Base-by-base conservation (phyloP, 2,797 vertebrate genomes). In the Macropus fuliginosus region DNA sequence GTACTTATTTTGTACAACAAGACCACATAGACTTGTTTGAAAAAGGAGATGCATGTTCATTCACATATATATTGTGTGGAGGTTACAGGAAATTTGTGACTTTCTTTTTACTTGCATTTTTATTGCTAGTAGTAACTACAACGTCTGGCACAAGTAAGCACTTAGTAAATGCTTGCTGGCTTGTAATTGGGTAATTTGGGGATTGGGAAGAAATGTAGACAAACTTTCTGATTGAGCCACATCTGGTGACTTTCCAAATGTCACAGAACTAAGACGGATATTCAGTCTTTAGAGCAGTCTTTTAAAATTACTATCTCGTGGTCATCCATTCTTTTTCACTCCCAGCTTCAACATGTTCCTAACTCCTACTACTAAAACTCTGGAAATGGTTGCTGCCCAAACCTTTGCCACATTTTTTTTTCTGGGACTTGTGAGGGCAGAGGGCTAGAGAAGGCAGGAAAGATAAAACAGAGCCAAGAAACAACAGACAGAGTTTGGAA, bases 21-120 rank as follows among this genome's bases (percentile, higher is more conserved):
- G 95, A 90, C n/a, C 91, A 95, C 11, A 87, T 57, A 96, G 5
- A 96, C 11, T 90, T 96, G 91, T 74, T 96, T 93, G 90, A 94
- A 93, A 94, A 90, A 94, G 90, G 54, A 46, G 6, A 66, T 91
- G 16, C 62, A 18, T 74, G 5, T 74, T 74, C 34, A 40, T 74
- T 74, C n/a, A n/a, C 16, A 18, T 9, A 40, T 24, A 29, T 40
- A 24, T 9, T 24, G 59, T 40, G n/a, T 40, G 8, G 24, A 74
- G 1, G 1, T 66, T n/a, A n/a, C 34, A n/a, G 62, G 34, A n/a
- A 74, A 81, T 18, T 46, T 46, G 6, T 40, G 66, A 40, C n/a
- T 46, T 81, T 40, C 66, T 40, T 46, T 81, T 40, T 21, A 16
- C 8, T 40, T 40, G n/a, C 24, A 40, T 81, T 81, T 81, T 6